These are phyloP conservation scores for Macroramphosus scolopax DNA, from an alignment of 2,797 vertebrate species.

Conservation along the genomic window DNA sequence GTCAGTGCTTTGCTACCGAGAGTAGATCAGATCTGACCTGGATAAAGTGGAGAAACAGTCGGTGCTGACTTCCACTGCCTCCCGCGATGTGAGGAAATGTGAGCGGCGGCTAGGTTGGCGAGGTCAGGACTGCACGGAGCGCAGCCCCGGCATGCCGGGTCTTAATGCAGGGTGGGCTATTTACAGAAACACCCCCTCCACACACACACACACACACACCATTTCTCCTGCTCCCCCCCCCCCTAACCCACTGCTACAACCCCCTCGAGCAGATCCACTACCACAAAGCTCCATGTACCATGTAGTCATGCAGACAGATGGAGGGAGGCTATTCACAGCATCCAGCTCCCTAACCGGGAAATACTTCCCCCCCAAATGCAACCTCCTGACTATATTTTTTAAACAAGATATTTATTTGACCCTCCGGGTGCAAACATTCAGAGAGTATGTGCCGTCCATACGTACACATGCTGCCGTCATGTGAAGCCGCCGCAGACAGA, in stretches of 20 bases:
- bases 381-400: slow-evolving; percentile 29
- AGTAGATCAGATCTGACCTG: slow-evolving; percentile 62
- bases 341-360: slow-evolving; percentile 22
- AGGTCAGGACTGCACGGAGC: slow-evolving; percentile 56
- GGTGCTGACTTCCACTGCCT: slow-evolving; percentile 34
- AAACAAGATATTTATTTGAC: slow-evolving; percentile 33
- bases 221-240: slow-evolving; percentile 1
- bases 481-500: slow-evolving; percentile 30
- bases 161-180: slow-evolving; percentile 67
- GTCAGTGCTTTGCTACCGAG: slow-evolving; percentile 41
- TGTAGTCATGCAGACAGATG: slow-evolving; percentile 61
- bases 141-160: slow-evolving; percentile 42
- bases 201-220: neutral
- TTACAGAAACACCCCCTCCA: slow-evolving; percentile 50
- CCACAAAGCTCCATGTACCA: slow-evolving; percentile 48
- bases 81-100: slow-evolving; percentile 46
- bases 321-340: slow-evolving; percentile 43
- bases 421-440: slow-evolving; percentile 18
- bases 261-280: slow-evolving; percentile 53
- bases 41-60: slow-evolving; percentile 60
- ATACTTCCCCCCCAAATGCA: slow-evolving; percentile 2
- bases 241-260: slow-evolving; percentile 26
- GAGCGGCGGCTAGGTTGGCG: slow-evolving; percentile 45
- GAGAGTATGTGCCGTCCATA: slow-evolving; percentile 38
- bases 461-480: slow-evolving; percentile 41